A percentile compares a stretch with the other conserved stretches of the same genome.
Conservation (phyloP, 2,888 invertebrate genomes). For the Nesidiocoris tenuis region DNA sequence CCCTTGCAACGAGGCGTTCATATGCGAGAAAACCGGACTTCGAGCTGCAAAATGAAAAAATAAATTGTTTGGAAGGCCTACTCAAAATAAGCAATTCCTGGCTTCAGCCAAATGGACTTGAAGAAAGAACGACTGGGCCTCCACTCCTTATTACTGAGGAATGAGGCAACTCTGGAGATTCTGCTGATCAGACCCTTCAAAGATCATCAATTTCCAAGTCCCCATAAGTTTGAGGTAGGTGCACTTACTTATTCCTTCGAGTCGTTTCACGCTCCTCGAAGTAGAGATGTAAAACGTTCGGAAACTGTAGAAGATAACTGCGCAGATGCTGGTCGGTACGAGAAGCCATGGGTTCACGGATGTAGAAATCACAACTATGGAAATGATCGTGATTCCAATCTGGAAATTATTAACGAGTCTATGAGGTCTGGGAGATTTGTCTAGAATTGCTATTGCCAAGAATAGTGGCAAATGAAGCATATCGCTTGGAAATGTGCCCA, state of each 20-base stretch:
- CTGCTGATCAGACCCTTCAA: no score
- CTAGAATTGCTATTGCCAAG: no score
- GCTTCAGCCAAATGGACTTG: no score
- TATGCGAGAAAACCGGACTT: constrained; percentile 92
- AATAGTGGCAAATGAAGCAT: no score
- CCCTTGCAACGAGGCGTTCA: constrained; percentile 85
- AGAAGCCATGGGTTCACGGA: constrained; percentile 74
- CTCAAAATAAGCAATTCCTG: constrained; percentile 6
- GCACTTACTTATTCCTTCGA: constrained; percentile 61
- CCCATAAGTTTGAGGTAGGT: no score
- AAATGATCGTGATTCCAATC: constrained; percentile 76
- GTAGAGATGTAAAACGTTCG: constrained; percentile 76
- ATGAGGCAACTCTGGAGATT: no score
- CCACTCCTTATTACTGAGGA: no score
- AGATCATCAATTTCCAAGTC: no score
- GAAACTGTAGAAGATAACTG: constrained; percentile 71
- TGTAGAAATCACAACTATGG: constrained; percentile 71
- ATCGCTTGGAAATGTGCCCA: neutral
- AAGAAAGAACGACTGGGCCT: no score
- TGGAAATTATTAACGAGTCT: no score
- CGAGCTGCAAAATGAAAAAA: constrained; percentile 62
- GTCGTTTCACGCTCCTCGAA: constrained; percentile 75
- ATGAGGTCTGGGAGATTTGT: no score
- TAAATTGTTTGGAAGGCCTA: no score
- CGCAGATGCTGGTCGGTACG: constrained; percentile 69